Base-by-base conservation (phyloP, 2,888 invertebrate species). In the Holacanthella duospinosa region DNA sequence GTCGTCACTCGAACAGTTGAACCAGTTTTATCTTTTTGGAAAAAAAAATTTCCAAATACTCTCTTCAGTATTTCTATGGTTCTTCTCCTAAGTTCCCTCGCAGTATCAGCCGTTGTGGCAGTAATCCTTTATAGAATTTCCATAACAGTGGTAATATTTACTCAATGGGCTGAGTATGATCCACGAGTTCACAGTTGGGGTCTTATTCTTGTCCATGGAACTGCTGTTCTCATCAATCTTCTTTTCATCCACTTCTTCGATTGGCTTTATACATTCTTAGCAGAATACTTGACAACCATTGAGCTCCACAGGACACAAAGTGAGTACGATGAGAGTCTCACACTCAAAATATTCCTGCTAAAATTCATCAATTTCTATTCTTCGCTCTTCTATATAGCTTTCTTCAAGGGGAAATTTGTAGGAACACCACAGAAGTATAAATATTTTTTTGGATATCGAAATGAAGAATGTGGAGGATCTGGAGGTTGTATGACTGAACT, bases 281-380 rank as follows among this genome's bases (percentile, higher is more conserved):
- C n/a, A n/a, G n/a, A n/a, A n/a, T n/a, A n/a, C n/a, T n/a, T n/a
- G n/a, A n/a, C n/a, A n/a, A 16, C 93, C 79, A 81, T 88, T 76
- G 89, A 93, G 79, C 79, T 88, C 73, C 83, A 88, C 67, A 81
- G 93, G 55, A 95, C 95, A 0, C 93, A 94, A 79, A 88, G 89
- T 0, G 93, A 95, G 78, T 96, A 93, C 76, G 95, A 96, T 77
- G 93, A 94, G 78, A 92, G 92, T 0, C 81, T 94, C 64, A 94
- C 94, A 0, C 81, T 95, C 55, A 96, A 96, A 80, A 91, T 95
- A 74, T 96, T 94, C 77, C 79, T 93, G 0, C 81, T 96, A 21
- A 92, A 96, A 79, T 96, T 96, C 79, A 90, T 96, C 62, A 96
- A 96, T 78, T 94, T 92, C 78, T 96, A 95, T 79, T 89, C 93